Evolutionary conservation across 1,140 invertebrate species (phyloP), one percentile per base, ranked within the genome.

Genomic region (Drosophila lowei): DNA sequence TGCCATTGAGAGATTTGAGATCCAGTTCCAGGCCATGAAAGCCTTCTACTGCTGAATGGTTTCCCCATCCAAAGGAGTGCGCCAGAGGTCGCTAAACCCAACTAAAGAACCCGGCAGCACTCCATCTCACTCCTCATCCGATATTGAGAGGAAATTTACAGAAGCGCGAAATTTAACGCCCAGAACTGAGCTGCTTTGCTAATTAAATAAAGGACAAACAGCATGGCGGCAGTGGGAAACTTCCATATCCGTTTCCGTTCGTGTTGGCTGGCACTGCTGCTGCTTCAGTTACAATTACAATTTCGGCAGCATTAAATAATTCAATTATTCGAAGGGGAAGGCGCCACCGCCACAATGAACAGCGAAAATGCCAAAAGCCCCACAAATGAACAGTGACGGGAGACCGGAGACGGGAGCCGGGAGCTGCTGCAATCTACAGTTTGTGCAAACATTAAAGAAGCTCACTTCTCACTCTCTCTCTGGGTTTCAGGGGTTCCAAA

Each of bases 281-380:
- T 48, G 52, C 7, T 62, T 48, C 79, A 77, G 46, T 61, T 59
- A 77, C 79, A 86, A 72, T 88, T 88, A 67, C 78, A 71, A 71
- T 76, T 77, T 74, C 23, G 66, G 46, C 75, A 46, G 83, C 78
- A 83, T 88, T 88, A 88, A 88, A 79, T 80, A 88, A 83, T 88
- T 88, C 75, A 88, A 88, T 88, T 88, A 88, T 83, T 73, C 72
- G 72, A 63, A 67, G 62, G 54, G 60, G 55, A 64, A 79, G 66
- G 71, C 83, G 59, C 70, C 65, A 13, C 59, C 18, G 18, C 18
- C 18, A 18, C 18, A 67, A 76, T 64, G 56, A 73, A 57, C 77
- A 60, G 23, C 30, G 55, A 58, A 61, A 73, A 64, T 43, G 48
- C 48, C 11, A 25, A 8, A 21, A 38, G 34, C 11, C 16, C n/a